Base-by-base conservation (phyloP, 2,113 vertebrate species). In the Zosterops hypoxanthus region DNA sequence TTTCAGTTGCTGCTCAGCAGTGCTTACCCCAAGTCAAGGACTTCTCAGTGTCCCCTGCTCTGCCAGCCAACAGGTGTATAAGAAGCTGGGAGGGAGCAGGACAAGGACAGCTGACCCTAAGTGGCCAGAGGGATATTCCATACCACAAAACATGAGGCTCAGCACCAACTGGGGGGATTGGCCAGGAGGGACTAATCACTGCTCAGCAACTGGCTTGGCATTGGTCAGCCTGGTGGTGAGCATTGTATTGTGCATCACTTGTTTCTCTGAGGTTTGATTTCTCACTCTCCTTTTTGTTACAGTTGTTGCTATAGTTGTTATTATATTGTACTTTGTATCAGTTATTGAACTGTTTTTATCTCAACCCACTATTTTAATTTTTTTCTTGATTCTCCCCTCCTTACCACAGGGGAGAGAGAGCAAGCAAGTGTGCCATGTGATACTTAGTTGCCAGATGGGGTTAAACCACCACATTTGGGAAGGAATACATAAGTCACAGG, bases 281-380 rank as follows among this genome's bases (percentile, higher is more conserved):
- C 42, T 36, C 8, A 6, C n/a, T 50, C 44, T 57, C 33, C 33
- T 52, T 52, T 59, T n/a, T 7, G 1, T 39, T 65, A 59, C 14
- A 50, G 59, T 28, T 53, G 21, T 20, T 69, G 6, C 42, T n/a
- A 11, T 21, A 34, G 11, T 55, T 57, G 60, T 63, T 36, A 50
- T 57, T 57, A 28, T 28, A 11, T 9, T 52, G 12, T 42, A 80
- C 34, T 50, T 56, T 64, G 11, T 73, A 33, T n/a, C 53, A 60
- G 11, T 52, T 82, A 29, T 17, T 50, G 20, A 81, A 44, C 31
- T 65, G 10, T 14, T 59, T 31, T 59, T 33, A 50, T 57, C 31
- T 65, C 50, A 50, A 28, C 14, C 14, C 22, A 23, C 0, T 0
- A 72, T 42, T 71, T 41, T 53, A 18, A 6, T 31, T 14, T 47